Percentiles rank a stretch among this genome's conserved stretches.
Conservation (phyloP, 2,797 vertebrate genomes). For the Microcaecilia unicolor region DNA sequence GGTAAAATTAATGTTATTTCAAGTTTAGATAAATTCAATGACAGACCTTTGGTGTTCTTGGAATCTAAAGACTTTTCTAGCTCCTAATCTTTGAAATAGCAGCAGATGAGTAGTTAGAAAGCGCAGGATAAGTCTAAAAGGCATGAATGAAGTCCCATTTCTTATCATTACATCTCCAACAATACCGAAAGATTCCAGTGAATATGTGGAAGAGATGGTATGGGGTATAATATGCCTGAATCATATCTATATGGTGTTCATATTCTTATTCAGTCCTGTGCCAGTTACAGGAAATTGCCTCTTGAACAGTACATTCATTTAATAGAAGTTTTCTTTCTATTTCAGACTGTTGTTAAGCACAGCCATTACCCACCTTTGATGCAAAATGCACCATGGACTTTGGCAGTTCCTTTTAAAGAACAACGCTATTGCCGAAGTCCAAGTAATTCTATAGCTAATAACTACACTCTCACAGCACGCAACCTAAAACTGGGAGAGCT, state of each 20-base stretch:
- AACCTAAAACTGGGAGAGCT: slow-evolving; percentile 61
- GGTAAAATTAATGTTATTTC: too few relatives aligned
- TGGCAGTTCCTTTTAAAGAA: slow-evolving; percentile 74
- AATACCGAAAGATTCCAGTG: not conserved
- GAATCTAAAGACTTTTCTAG: too few relatives aligned
- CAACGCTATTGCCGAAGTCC: slow-evolving; percentile 48
- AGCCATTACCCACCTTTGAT: slow-evolving; percentile 68
- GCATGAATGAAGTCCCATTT: not conserved
- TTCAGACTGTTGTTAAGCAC: slow-evolving; percentile 46
- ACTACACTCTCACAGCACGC: slow-evolving; percentile 60
- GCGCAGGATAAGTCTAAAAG: not conserved
- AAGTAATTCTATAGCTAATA: slow-evolving; percentile 77
- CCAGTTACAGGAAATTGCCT: not conserved
- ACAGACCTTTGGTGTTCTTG: too few relatives aligned
- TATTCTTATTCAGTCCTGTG: too few relatives aligned
- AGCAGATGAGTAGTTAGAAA: too few relatives aligned
- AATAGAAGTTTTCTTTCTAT: not conserved
- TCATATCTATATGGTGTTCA: too few relatives aligned
- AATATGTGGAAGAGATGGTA: too few relatives aligned
- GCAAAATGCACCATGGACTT: slow-evolving; percentile 57
- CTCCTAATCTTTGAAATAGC: too few relatives aligned
- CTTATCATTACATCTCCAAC: not conserved
- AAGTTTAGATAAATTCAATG: too few relatives aligned
- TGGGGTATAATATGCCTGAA: too few relatives aligned
- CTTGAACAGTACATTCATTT: not conserved